Base-by-base conservation (phyloP, 2,888 invertebrate genomes). In the Drosophila testacea region DNA sequence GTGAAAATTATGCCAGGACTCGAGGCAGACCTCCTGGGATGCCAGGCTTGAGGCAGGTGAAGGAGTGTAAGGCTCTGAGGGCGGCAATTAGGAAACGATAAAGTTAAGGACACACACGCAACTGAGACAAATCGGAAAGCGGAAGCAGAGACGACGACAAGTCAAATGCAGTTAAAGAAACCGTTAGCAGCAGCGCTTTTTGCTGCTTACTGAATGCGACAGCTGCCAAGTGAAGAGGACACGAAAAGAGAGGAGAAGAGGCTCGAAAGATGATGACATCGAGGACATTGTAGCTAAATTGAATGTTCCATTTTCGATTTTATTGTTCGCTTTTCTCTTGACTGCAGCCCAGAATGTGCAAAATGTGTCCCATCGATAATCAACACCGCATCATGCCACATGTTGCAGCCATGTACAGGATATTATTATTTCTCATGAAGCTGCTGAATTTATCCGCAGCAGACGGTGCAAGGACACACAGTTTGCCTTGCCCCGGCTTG, bases 11-110 rank as follows among this genome's bases (percentile, higher is more conserved):
- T 82, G 72, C 46, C 64, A 32, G 50, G 41, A 34, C 39, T 38
- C 16, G 13, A 28, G 56, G 36, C 39, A 52, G 80, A 69, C 73
- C 68, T 28, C 74, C 81, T 41, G 62, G 50, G 41, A 59, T n/a
- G 64, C 36, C 32, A 30, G 10, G 32, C 27, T 38, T 6, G 16
- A 55, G 34, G 22, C 55, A 56, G 41, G 44, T 69, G 79, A 10
- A 22, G 22, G 11, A 46, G 61, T 51, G 54, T 52, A 9, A 27
- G 34, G 27, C 16, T 32, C 42, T 30, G 50, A 39, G 56, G 46
- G 64, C 52, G 69, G 78, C 86, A 89, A 86, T 86, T 86, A 89
- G 88, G 83, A 83, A 80, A 70, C 88, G 83, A 89, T 85, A 75
- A 86, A 80, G 73, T 85, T 68, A 75, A 79, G 71, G 38, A 69